Percentiles rank a stretch among this genome's conserved stretches.
Evolutionary conservation across 2,888 invertebrate genomes (phyloP).

Genomic region (Erebia epiphron): DNA sequence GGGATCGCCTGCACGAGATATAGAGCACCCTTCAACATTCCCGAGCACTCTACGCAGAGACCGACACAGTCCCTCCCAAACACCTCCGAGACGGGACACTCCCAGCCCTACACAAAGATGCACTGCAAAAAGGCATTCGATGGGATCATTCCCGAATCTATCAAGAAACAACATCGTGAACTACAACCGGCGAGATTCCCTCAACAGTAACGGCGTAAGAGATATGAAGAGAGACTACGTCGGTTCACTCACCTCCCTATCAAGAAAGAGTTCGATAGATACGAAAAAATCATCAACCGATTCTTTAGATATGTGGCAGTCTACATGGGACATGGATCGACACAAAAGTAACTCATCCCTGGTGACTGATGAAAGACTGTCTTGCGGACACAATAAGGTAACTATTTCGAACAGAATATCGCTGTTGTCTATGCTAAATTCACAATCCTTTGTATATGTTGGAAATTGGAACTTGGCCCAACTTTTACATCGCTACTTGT

Average conservation of each 20-base stretch:
- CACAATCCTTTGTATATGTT: conserved; percentile 6
- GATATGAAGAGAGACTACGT: conserved; percentile 82
- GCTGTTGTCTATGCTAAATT: conserved; percentile 26
- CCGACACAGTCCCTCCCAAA: conserved; percentile 74
- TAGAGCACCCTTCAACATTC: conserved; percentile 88
- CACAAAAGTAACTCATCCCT: conserved; percentile 77
- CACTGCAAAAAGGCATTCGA: conserved; percentile 68
- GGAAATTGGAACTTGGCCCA: background rate
- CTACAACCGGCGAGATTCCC: conserved; percentile 73
- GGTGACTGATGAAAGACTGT: conserved; percentile 81
- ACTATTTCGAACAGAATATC: conserved; percentile 40
- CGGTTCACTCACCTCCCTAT: conserved; percentile 68
- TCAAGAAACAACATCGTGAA: conserved; percentile 68
- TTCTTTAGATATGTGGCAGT: conserved; percentile 87
- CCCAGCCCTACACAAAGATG: conserved; percentile 71
- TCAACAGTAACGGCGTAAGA: conserved; percentile 64
- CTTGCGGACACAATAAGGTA: conserved; percentile 71
- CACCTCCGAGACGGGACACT: conserved; percentile 77
- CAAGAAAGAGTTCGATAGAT: conserved; percentile 79
- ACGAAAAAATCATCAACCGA: conserved; percentile 85
- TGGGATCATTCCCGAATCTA: conserved; percentile 74
- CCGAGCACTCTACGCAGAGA: conserved; percentile 86
- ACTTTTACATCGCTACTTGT: background rate
- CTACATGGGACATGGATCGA: conserved; percentile 87
- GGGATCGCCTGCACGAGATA: conserved; percentile 81